These are phyloP conservation scores for Melanerpes formicivorus DNA, from an alignment of 2,113 vertebrate species.

Conservation along the genomic window DNA sequence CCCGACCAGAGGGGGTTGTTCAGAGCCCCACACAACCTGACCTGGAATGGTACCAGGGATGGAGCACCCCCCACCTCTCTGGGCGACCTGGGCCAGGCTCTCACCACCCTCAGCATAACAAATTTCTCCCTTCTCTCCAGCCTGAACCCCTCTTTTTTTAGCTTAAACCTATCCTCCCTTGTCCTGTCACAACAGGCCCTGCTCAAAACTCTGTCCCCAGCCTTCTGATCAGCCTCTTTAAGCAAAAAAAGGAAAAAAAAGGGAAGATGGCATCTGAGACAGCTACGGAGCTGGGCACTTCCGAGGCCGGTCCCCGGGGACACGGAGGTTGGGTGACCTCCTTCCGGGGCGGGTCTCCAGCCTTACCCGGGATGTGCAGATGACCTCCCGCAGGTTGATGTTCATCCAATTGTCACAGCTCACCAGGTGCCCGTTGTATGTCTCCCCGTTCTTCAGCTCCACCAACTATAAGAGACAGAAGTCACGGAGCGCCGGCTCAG, in stretches of 20 bases:
- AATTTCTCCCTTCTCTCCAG: background rate
- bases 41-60: background rate
- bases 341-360: rapidly evolving
- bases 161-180: background rate
- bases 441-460: conserved; percentile 97
- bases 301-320: rapidly evolving
- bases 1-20: background rate
- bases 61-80: background rate
- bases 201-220: background rate
- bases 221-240: background rate
- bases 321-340: too few species aligned
- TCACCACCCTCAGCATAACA: background rate
- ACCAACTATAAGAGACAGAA: conserved; percentile 80
- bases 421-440: conserved; percentile 96
- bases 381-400: conserved; percentile 96
- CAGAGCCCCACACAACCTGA: background rate
- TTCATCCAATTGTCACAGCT: conserved; percentile 99
- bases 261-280: rapidly evolving
- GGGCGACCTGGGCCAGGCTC: background rate
- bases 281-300: background rate
- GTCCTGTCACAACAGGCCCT: background rate
- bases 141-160: background rate
- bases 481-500: background rate
- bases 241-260: too few species aligned
- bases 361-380: conserved; percentile 94